Percentiles rank a stretch among this genome's conserved stretches.
Evolutionary conservation across 1,140 invertebrate species (phyloP).

Genomic region (Papilio aristodemus): DNA sequence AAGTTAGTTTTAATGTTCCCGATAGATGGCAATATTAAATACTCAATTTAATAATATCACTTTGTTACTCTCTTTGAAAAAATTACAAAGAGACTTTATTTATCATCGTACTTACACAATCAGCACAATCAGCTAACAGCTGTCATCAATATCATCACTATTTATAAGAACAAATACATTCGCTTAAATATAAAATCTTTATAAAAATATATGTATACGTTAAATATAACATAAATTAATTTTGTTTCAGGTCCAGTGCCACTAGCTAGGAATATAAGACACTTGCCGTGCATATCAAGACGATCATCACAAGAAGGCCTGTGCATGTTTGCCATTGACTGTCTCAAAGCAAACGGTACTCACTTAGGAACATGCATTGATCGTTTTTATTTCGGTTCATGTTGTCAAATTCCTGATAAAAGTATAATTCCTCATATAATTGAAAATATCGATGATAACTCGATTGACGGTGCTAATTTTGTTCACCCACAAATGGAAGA

Average conservation of each 20-base stretch:
- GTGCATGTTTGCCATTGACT: slow-evolving; percentile 97
- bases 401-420: slow-evolving; percentile 86
- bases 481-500: slow-evolving; percentile 74
- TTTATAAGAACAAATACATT: no score
- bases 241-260: slow-evolving; percentile 74
- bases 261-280: slow-evolving; percentile 90
- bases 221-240: slow-evolving; percentile 33
- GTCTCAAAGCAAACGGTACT: slow-evolving; percentile 93
- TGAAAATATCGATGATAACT: slow-evolving; percentile 76
- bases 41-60: no score
- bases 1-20: neutral
- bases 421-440: slow-evolving; percentile 71
- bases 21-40: neutral
- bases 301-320: slow-evolving; percentile 89
- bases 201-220: neutral
- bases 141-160: no score
- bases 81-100: no score
- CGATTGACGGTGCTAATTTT: slow-evolving; percentile 71
- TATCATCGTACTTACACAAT: no score
- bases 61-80: no score
- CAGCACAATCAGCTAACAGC: no score
- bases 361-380: slow-evolving; percentile 95
- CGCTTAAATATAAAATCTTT: no score
- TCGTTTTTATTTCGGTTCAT: slow-evolving; percentile 94
- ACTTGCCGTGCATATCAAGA: slow-evolving; percentile 91